Evolutionary conservation across 1,140 invertebrate genomes (phyloP).

Genomic region (Proales similis): DNA sequence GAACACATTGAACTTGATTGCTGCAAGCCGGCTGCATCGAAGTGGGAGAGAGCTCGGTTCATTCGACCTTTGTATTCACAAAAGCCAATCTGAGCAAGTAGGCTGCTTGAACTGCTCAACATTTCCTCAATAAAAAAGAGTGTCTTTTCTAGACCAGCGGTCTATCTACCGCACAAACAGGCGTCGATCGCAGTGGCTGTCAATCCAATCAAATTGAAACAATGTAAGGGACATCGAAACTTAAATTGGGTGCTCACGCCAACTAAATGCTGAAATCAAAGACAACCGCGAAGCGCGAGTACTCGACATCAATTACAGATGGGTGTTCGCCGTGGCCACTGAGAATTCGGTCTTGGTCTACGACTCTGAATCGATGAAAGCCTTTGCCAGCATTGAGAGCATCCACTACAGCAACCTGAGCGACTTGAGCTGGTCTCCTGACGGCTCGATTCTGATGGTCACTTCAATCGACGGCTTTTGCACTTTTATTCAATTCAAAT

Average conservation of each 20-base stretch:
- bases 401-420: conserved; percentile 23
- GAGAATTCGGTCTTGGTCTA: conserved; percentile 30
- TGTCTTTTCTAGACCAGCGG: neutral
- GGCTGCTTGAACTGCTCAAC: too few species aligned
- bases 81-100: neutral
- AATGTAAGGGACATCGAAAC: neutral
- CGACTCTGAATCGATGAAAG: conserved; percentile 1
- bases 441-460: conserved; percentile 71
- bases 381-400: conserved; percentile 16
- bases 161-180: conserved; percentile 28
- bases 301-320: conserved; percentile 15
- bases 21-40: neutral
- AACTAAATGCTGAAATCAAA: neutral
- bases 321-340: conserved; percentile 27
- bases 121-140: too few species aligned
- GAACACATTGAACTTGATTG: conserved; percentile 1
- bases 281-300: neutral
- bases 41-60: conserved; percentile 10
- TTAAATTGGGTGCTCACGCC: neutral
- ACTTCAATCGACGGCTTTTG: conserved; percentile 93
- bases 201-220: conserved; percentile 34
- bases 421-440: conserved; percentile 59
- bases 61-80: conserved; percentile 4
- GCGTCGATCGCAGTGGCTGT: conserved; percentile 18
- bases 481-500: conserved; percentile 74